Evolutionary conservation across 2,888 invertebrate species (phyloP).

Genomic region (Lydus trimaculatus): DNA sequence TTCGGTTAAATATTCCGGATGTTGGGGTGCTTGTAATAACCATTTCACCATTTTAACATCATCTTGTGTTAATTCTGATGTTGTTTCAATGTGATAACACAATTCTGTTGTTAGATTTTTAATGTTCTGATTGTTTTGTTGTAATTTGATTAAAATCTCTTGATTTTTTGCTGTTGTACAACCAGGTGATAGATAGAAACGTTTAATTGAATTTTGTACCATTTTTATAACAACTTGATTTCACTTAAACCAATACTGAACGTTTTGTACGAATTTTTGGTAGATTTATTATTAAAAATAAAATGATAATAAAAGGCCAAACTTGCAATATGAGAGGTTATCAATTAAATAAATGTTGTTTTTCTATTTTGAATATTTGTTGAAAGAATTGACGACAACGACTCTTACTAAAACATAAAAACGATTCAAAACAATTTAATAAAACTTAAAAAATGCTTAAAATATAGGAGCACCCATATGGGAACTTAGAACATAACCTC

Average conservation of each 20-base stretch:
- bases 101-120: conserved; percentile 71
- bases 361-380: background rate
- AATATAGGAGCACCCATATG: background rate
- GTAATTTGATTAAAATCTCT: conserved; percentile 66
- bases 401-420: no score
- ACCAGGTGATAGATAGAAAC: conserved; percentile 70
- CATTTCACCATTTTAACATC: conserved; percentile 75
- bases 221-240: background rate
- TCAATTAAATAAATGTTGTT: background rate
- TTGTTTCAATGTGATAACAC: conserved; percentile 81
- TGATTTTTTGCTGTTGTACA: conserved; percentile 67
- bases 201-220: conserved; percentile 60
- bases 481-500: background rate
- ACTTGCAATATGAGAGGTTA: conserved; percentile 5
- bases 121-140: conserved; percentile 61
- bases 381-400: no score
- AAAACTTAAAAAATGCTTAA: no score
- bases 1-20: conserved; percentile 66
- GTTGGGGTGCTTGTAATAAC: conserved; percentile 78
- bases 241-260: background rate
- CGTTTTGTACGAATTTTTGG: no score
- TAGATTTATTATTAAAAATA: background rate
- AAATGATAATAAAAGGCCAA: background rate
- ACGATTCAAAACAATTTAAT: no score
- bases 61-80: conserved; percentile 64